Evolutionary conservation across 2,797 vertebrate species (phyloP).

Genomic region (Platalea minor): DNA sequence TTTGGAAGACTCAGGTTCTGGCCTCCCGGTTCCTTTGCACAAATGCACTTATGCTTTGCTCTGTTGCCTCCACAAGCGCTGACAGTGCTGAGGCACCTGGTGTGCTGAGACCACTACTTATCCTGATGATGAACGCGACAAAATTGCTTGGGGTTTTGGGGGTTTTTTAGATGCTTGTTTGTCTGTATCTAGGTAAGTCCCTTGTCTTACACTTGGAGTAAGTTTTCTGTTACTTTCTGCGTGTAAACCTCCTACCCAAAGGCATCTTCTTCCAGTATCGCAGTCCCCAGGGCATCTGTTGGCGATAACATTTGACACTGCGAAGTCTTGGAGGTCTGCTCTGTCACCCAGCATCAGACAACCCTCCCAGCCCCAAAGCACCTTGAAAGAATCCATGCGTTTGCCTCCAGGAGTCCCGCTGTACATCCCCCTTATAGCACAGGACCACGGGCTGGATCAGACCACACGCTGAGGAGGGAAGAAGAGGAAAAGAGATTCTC

Average conservation of each 20-base stretch:
- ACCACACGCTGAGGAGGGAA: neutral
- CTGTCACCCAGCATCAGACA: neutral
- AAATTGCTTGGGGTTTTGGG: neutral
- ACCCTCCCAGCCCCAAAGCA: neutral
- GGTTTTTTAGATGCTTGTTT: neutral
- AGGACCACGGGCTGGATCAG: neutral
- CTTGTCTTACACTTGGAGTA: neutral
- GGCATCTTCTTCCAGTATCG: neutral
- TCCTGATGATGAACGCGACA: neutral
- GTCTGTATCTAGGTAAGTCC: neutral
- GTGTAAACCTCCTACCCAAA: neutral
- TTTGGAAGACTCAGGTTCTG: neutral
- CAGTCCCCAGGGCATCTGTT: neutral
- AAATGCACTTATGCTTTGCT: neutral
- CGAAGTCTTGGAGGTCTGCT: fast-evolving
- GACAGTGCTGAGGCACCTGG: neutral
- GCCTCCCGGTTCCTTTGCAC: neutral
- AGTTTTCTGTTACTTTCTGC: neutral
- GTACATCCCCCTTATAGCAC: fast-evolving
- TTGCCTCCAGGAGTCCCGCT: neutral
- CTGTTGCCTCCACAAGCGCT: neutral
- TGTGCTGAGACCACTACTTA: neutral
- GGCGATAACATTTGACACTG: fast-evolving
- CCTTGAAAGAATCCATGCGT: fast-evolving
- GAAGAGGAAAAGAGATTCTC: neutral